Evolutionary conservation across 2,888 invertebrate genomes (phyloP).

Genomic region (Bruchidius siliquastri): DNA sequence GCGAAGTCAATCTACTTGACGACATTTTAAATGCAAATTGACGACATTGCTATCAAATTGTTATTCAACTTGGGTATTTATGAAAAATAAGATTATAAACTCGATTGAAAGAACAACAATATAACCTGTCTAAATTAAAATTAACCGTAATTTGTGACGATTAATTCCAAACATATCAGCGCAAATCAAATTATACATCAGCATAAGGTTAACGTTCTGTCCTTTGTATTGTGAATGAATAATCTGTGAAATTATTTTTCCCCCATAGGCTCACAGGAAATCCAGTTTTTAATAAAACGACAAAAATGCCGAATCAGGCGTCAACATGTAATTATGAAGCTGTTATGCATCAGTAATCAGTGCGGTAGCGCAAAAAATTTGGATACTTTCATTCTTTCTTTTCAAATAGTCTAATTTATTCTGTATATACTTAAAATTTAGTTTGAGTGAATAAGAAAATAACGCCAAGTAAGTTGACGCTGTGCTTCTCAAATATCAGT

Average conservation of each 20-base stretch:
- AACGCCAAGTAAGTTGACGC: too few relatives aligned
- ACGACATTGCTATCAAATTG: too few relatives aligned
- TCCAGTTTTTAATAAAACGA: background rate
- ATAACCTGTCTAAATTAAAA: too few relatives aligned
- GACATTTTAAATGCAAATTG: too few relatives aligned
- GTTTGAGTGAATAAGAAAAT: too few relatives aligned
- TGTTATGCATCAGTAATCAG: background rate
- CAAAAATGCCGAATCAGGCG: background rate
- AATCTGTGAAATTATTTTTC: background rate
- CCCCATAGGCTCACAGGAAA: background rate
- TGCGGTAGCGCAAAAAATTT: background rate
- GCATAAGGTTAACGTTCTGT: background rate
- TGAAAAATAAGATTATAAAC: too few relatives aligned
- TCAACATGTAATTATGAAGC: background rate
- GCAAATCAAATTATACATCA: background rate
- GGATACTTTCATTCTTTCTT: background rate
- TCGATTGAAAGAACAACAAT: background rate
- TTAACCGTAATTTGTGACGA: background rate
- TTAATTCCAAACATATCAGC: background rate
- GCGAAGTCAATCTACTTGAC: too few relatives aligned
- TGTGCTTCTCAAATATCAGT: too few relatives aligned
- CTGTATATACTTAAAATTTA: background rate
- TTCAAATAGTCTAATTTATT: background rate
- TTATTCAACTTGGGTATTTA: too few relatives aligned
- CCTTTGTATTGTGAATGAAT: background rate